Evolutionary conservation across 2,888 invertebrate species (phyloP), one percentile per base, ranked within the genome.

Genomic region (Bimastos eiseni): DNA sequence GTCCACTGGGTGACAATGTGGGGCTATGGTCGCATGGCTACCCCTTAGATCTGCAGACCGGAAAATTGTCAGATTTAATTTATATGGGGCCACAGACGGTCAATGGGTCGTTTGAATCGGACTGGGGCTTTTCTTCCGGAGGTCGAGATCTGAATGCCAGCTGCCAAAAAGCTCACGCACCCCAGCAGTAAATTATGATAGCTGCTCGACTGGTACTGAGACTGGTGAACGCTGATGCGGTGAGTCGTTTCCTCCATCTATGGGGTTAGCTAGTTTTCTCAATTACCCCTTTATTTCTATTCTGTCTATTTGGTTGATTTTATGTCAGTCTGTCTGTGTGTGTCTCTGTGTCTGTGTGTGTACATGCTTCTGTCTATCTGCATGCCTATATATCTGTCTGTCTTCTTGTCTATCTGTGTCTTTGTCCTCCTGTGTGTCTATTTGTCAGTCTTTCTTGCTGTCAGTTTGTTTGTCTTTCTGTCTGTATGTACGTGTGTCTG

Each of bases 31-130:
- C 36, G 34, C 86, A 24, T 11, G 86, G 86, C 24, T 86, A 86
- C 37, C 86, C 86, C 86, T 86, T 36, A 86, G 86, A 86, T 86
- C 86, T 86, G 21, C 37, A 19, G 86, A 37, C 37, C 86, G 86
- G 86, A 86, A 86, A 86, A 86, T 86, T 86, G 86, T 36, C 86
- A 37, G 37, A n/a, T 86, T 86, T 86, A 34, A 86, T 86, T 86
- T 86, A 37, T 37, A 86, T 34, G 34, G 86, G 86, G 34, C 70
- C 70, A 70, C 86, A 86, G 86, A 86, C 86, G 86, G 86, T 86
- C 86, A 86, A 86, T 86, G 37, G 37, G 86, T 86, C 86, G 19
- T 86, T 86, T 34, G 37, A 86, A 86, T 86, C 86, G 36, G 36
- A 37, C 36, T 24, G n/a, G 21, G 86, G n/a, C 86, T 36, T 86